These are phyloP conservation scores for Agriopis aurantiaria DNA, from an alignment of 2,888 invertebrate species.

Conservation along the genomic window DNA sequence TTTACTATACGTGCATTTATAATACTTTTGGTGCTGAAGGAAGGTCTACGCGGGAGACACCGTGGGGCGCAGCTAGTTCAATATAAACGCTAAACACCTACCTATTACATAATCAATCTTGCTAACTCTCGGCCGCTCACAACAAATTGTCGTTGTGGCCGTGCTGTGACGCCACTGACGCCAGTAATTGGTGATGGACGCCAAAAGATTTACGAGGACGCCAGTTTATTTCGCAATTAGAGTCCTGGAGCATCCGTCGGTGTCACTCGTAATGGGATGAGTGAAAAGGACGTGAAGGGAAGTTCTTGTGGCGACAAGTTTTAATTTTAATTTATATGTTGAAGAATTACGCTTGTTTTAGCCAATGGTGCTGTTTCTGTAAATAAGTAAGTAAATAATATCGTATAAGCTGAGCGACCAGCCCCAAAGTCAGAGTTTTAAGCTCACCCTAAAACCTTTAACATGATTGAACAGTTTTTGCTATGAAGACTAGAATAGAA, in stretches of 20 bases:
- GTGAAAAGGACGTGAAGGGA: slow-evolving; percentile 5
- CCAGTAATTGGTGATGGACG: slow-evolving; percentile 60
- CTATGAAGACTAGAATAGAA: too few relatives aligned
- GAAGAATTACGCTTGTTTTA: not conserved
- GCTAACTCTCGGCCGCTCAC: slow-evolving; percentile 37
- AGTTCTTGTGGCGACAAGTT: not conserved
- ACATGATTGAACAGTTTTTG: too few relatives aligned
- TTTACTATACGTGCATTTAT: too few relatives aligned
- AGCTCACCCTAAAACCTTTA: too few relatives aligned
- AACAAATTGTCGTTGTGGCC: slow-evolving; percentile 64
- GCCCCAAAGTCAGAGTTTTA: too few relatives aligned
- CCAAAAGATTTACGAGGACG: slow-evolving; percentile 58
- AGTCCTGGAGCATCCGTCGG: slow-evolving; percentile 16
- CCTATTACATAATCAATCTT: slow-evolving; percentile 36
- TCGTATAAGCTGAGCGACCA: too few relatives aligned
- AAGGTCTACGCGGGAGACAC: too few relatives aligned
- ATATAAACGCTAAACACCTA: not conserved
- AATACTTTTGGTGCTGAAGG: too few relatives aligned
- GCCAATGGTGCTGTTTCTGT: not conserved
- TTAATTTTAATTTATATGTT: slow-evolving; percentile 3
- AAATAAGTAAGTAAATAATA: too few relatives aligned
- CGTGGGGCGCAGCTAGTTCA: not conserved
- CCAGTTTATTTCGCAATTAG: slow-evolving; percentile 37
- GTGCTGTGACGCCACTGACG: slow-evolving; percentile 42
- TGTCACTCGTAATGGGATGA: slow-evolving; percentile 12